Evolutionary conservation across 2,888 invertebrate species (phyloP), one percentile per base, ranked within the genome.

Genomic region (Drosophila nr. medialis): DNA sequence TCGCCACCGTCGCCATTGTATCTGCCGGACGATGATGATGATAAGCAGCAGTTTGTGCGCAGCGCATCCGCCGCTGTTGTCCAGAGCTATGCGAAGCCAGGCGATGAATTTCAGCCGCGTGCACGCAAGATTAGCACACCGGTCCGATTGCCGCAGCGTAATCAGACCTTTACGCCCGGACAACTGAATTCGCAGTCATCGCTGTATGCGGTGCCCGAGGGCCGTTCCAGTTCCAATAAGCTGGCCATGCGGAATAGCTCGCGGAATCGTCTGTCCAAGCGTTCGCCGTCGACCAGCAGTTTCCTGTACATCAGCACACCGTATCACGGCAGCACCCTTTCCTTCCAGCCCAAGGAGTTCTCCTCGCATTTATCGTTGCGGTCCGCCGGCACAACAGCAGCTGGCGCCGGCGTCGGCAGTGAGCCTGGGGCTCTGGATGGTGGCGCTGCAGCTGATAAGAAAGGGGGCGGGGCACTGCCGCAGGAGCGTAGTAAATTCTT

Each of bases 271-370:
- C 93, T 94, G 2, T 95, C 95, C 1, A 95, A 94, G 87, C 94
- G 95, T 1, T 96, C 96, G 34, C 96, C 96, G 0, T 97, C 96
- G 0, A 95, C 96, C 0, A 96, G 97, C 42, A 97, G 97, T 55
- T 97, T 97, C 81, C 96, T 97, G 75, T 97, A 97, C 88, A 95
- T 97, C 91, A 96, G 96, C 54, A 97, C 97, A 0, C 96, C 97
- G 0, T 97, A 96, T 90, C 97, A 97, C 83, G 97, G 97, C 0
- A 97, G 97, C 49, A 97, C 97, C 0, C 86, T 97, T 0, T 96
- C 96, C 0, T 94, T 97, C 75, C 96, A 96, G 73, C 96, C 96
- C 0, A 95, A 95, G 89, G 96, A 96, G 79, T 96, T 96, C 89
- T 96, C 96, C 0, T 96, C 96, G 1, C 96, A 96, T 55, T 94